These are phyloP conservation scores for Hyalella azteca DNA, from an alignment of 2,888 invertebrate species.

Conservation along the genomic window DNA sequence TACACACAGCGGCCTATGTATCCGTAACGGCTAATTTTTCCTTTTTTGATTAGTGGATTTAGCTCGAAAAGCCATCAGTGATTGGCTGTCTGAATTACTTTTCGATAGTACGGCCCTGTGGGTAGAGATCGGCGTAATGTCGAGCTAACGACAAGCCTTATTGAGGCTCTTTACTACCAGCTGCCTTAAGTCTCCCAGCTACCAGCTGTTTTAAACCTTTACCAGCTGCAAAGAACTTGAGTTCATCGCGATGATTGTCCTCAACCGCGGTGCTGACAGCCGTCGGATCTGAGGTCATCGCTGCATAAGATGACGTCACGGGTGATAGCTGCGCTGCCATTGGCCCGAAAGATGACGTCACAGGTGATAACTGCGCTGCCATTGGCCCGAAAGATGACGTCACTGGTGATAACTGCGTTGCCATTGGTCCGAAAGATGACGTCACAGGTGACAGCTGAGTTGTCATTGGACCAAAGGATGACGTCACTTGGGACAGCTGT, in stretches of 20 bases:
- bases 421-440: conserved; percentile 43
- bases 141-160: too few relatives aligned
- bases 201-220: too few relatives aligned
- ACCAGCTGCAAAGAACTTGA: conserved; percentile 22
- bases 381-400: conserved; percentile 39
- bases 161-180: too few relatives aligned
- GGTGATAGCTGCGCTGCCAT: background rate
- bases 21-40: too few relatives aligned
- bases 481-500: background rate
- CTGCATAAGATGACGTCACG: background rate
- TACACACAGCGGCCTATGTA: too few relatives aligned
- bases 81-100: too few relatives aligned
- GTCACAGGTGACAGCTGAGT: background rate
- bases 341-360: conserved; percentile 40
- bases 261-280: background rate
- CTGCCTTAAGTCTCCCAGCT: too few relatives aligned
- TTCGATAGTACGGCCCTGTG: too few relatives aligned
- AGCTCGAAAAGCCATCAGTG: too few relatives aligned
- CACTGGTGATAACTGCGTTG: background rate
- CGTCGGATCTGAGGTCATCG: background rate
- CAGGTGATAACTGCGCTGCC: background rate
- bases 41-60: too few relatives aligned
- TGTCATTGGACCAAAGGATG: conserved; percentile 40
- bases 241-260: background rate
- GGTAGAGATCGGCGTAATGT: too few relatives aligned